phyloP scores from a whole-genome alignment of 1,140 invertebrate species.

The Micrasema minimum region DNA sequence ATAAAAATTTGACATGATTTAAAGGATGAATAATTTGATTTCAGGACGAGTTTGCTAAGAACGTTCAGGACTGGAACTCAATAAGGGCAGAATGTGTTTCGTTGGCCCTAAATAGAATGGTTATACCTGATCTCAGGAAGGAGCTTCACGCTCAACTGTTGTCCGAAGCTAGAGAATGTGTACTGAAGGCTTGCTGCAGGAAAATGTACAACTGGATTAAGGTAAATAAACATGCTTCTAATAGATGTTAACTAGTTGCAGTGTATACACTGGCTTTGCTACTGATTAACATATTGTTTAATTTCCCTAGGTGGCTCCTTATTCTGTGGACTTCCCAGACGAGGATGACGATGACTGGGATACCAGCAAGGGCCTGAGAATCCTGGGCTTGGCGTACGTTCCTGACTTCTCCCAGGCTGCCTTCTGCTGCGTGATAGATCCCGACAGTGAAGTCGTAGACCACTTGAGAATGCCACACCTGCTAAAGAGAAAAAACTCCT shows the following conservation, averaged over 20 bases:
- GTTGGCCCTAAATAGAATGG: constrained; percentile 85
- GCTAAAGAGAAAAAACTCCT: constrained; percentile 83
- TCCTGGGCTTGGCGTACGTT: constrained; percentile 90
- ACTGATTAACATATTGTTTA: too few species aligned
- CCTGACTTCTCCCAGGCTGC: constrained; percentile 88
- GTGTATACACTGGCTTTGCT: too few species aligned
- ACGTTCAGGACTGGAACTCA: constrained; percentile 96
- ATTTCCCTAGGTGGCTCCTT: constrained; percentile 82
- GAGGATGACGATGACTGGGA: constrained; percentile 95
- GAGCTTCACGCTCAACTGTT: constrained; percentile 86
- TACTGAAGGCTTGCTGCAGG: constrained; percentile 84
- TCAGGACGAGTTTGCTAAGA: constrained; percentile 95
- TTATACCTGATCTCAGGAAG: constrained; percentile 89
- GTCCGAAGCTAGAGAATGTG: constrained; percentile 89
- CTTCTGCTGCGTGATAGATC: constrained; percentile 87
- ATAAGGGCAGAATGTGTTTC: constrained; percentile 89
- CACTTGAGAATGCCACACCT: constrained; percentile 88
- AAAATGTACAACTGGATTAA: constrained; percentile 92
- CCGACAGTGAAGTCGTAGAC: constrained; percentile 93
- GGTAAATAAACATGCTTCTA: constrained; percentile 44
- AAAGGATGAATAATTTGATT: constrained; percentile 31
- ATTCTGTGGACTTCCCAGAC: constrained; percentile 77
- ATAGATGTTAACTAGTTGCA: too few species aligned
- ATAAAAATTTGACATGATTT: too few species aligned
- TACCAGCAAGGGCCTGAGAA: constrained; percentile 83